Conservation (phyloP, 2,888 invertebrate genomes). For the Clitarchus hookeri region DNA sequence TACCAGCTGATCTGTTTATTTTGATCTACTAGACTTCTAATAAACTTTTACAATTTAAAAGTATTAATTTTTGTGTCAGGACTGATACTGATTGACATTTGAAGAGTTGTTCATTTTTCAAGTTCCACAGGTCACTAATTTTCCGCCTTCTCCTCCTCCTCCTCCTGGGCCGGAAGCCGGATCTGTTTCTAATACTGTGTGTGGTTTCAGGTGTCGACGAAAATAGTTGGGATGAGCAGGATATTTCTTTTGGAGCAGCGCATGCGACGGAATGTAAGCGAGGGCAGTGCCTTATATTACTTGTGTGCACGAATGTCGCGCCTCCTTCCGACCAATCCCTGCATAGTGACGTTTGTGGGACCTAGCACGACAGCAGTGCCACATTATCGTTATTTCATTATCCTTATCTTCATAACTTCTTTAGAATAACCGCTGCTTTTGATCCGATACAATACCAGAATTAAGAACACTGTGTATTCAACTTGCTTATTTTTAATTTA, state of each 20-base stretch:
- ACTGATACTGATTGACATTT: too few species aligned
- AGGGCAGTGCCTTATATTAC: background rate
- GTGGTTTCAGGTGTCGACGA: constrained; percentile 24
- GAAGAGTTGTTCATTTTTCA: background rate
- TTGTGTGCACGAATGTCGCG: background rate
- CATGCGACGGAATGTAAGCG: constrained; percentile 20
- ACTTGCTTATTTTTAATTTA: too few species aligned
- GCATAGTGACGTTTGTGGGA: background rate
- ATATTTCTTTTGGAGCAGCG: constrained; percentile 25
- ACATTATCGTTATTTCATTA: too few species aligned
- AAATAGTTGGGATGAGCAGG: constrained; percentile 25
- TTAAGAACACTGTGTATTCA: too few species aligned
- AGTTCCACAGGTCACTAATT: background rate
- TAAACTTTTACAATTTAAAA: too few species aligned
- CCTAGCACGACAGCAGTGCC: background rate
- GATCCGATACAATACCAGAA: too few species aligned
- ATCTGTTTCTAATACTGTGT: constrained; percentile 20
- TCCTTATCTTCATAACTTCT: too few species aligned
- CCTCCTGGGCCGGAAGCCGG: background rate
- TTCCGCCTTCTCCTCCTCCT: background rate
- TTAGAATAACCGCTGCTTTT: too few species aligned
- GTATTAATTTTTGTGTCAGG: too few species aligned
- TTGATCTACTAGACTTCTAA: too few species aligned
- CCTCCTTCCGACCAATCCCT: background rate
- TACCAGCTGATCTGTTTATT: too few species aligned